Conservation (phyloP, 2,113 vertebrate species). For the Oreochromis aureus region DNA sequence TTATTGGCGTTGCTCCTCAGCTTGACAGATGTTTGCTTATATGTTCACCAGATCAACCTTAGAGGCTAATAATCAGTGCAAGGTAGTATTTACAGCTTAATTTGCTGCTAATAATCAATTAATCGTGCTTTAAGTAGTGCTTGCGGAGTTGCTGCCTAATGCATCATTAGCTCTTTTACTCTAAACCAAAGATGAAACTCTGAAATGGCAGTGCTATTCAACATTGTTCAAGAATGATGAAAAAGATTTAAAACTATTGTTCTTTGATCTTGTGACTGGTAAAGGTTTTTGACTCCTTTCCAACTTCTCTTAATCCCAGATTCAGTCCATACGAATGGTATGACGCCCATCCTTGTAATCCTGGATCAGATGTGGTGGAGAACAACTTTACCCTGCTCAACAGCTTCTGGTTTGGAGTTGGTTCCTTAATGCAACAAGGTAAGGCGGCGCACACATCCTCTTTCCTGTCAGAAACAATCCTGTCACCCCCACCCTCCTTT, state of each 20-base stretch:
- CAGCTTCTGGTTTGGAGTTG: constrained; percentile 99
- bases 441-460: neutral
- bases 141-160: neutral
- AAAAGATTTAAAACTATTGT: neutral
- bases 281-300: neutral
- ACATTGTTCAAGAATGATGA: neutral
- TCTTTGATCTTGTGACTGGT: neutral
- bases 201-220: neutral
- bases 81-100: neutral
- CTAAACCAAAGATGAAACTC: neutral
- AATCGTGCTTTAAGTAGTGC: neutral
- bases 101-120: neutral
- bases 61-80: neutral
- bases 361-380: constrained; percentile 90
- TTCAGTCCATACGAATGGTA: constrained; percentile 99
- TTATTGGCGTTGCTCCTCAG: neutral
- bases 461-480: constrained; percentile 37
- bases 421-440: constrained; percentile 99
- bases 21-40: neutral
- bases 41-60: neutral
- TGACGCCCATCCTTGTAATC: constrained; percentile 94
- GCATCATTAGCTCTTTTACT: neutral
- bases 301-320: constrained; percentile 60
- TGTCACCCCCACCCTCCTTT: neutral
- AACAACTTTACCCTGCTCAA: constrained; percentile 98